Base-by-base conservation (phyloP, 2,113 vertebrate species). In the Esox niger region DNA sequence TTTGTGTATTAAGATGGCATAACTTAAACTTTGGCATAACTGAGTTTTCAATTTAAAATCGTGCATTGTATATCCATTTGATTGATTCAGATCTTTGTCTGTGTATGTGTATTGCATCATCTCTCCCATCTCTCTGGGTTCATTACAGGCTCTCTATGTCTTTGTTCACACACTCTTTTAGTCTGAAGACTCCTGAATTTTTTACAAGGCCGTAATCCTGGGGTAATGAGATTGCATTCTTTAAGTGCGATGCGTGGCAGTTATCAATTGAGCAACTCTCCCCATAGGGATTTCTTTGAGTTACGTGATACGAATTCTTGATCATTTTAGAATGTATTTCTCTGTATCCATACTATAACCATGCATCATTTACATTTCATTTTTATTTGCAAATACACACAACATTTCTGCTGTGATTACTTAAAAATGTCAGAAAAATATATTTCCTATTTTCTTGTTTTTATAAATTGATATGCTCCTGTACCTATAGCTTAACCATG, bases 71-170 rank as follows among this genome's bases (percentile, higher is more conserved):
- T 46, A 27, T 46, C 68, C 2, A 30, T 63, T 55, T 85, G 75
- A 80, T 81, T 79, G 68, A 20, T 59, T n/a, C 9, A 29, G 52
- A 66, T 76, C 65, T 62, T 52, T 11, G 17, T 75, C 66, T 58
- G 55, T 57, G 17, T 49, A 17, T 49, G 46, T 74, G 73, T 81
- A 74, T n/a, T 73, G 63, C 56, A 70, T 68, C 59, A 72, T 62
- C 70, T 77, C 70, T 74, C 69, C 76, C 70, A 74, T 79, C 84
- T 83, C 70, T 27, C 11, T 74, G 79, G 81, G 69, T 69, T 87
- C 83, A 82, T 84, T 87, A 79, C 33, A 32, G 46, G 23, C 66
- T 63, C 65, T 64, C 75, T 70, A 81, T 73, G 71, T 68, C 47
- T 75, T 73, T 75, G 66, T 71, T 68, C 72, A 63, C 58, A 77